Conservation (phyloP, 2,797 vertebrate species). For the Antrozous pallidus region DNA sequence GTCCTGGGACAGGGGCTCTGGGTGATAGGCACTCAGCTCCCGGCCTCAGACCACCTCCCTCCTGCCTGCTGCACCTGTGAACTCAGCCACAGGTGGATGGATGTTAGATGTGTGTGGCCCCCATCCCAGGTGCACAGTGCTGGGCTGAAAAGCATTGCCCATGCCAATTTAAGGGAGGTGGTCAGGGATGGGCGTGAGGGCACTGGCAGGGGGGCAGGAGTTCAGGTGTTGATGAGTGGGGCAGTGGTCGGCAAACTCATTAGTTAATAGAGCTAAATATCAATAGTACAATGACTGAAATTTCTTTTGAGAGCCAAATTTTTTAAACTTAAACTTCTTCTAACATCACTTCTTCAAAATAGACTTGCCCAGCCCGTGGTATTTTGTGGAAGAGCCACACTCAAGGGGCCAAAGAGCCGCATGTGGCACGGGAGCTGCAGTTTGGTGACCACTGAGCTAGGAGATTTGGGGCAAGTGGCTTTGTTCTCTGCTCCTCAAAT, state of each 20-base stretch:
- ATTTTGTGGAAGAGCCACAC: no score
- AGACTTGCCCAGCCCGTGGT: no score
- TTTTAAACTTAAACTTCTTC: no score
- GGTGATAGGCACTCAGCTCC: neutral
- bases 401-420: no score
- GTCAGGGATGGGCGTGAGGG: rapidly evolving
- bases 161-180: neutral
- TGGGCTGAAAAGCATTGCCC: neutral
- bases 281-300: no score
- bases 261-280: no score
- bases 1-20: neutral
- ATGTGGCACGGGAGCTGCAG: no score
- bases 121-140: neutral
- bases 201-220: neutral
- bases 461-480: neutral
- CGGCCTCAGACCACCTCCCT: neutral
- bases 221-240: neutral
- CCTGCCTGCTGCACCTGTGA: neutral
- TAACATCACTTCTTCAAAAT: no score
- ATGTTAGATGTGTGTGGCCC: no score
- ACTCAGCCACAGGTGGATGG: neutral
- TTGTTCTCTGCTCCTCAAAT: neutral
- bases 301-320: no score
- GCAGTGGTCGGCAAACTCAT: no score
- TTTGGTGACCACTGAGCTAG: neutral